Evolutionary conservation across 2,797 vertebrate genomes (phyloP).

Genomic region (Mus caroli): DNA sequence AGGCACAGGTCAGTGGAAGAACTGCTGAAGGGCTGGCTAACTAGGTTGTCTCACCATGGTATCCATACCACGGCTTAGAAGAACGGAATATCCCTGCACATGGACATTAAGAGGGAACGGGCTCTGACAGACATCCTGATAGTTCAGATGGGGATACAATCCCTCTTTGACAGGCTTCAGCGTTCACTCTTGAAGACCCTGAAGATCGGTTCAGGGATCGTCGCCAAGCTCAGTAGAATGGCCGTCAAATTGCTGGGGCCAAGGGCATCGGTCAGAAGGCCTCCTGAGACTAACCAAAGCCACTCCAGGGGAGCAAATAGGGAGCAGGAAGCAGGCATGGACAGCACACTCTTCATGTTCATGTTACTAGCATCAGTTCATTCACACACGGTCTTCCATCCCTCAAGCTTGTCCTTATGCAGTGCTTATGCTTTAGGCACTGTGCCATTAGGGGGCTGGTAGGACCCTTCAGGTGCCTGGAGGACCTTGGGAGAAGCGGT

Average conservation of each 20-base stretch:
- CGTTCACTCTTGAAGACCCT: neutral
- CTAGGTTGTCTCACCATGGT: neutral
- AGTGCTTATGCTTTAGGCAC: neutral
- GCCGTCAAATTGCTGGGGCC: constrained; percentile 20
- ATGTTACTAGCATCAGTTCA: neutral
- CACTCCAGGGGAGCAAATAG: neutral
- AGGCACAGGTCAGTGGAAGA: neutral
- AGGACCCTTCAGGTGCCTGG: neutral
- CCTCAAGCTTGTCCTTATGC: neutral
- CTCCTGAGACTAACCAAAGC: neutral
- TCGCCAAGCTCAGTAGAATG: constrained; percentile 74
- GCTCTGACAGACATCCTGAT: neutral
- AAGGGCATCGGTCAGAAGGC: neutral
- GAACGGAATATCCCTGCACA: neutral
- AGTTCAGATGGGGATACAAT: constrained; percentile 6
- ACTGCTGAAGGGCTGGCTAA: neutral
- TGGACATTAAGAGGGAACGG: neutral
- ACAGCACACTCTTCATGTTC: neutral
- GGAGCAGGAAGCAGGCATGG: neutral
- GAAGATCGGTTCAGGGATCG: neutral
- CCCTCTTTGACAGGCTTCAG: neutral
- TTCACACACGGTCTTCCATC: neutral
- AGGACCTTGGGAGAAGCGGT: neutral
- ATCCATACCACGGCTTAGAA: neutral
- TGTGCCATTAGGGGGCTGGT: neutral